A percentile compares a stretch with the other conserved stretches of the same genome.
Conservation (phyloP, 2,888 invertebrate species). For the Neoascia interrupta region DNA sequence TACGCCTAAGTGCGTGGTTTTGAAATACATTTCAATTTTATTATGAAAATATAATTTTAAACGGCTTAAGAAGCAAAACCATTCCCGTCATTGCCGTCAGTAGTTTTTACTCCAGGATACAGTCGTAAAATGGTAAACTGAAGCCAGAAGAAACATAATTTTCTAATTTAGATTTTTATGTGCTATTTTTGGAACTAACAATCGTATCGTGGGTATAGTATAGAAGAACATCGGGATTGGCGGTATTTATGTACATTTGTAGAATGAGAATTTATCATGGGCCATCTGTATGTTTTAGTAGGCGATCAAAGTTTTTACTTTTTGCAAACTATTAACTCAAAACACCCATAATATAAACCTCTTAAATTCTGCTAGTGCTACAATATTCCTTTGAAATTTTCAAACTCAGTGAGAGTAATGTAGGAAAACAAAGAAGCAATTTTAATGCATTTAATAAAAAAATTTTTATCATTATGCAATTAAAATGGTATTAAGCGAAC, state of each 20-base stretch:
- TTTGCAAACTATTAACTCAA: slow-evolving; percentile 35
- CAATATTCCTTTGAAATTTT: too few relatives aligned
- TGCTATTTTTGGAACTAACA: slow-evolving; percentile 62
- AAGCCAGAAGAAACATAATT: slow-evolving; percentile 37
- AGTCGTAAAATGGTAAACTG: slow-evolving; percentile 58
- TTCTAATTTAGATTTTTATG: slow-evolving; percentile 45
- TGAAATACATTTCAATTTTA: slow-evolving; percentile 49
- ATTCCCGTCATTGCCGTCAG: slow-evolving; percentile 22
- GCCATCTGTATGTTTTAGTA: slow-evolving; percentile 52
- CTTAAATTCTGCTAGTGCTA: too few relatives aligned
- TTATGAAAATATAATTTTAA: slow-evolving; percentile 50
- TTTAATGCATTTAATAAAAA: slow-evolving; percentile 44
- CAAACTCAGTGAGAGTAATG: not conserved
- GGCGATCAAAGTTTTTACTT: slow-evolving; percentile 18
- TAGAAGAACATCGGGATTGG: too few relatives aligned
- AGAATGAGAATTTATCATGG: slow-evolving; percentile 25
- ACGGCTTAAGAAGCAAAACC: slow-evolving; percentile 19
- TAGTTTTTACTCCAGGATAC: slow-evolving; percentile 28
- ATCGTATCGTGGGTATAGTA: too few relatives aligned
- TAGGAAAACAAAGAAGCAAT: slow-evolving; percentile 11
- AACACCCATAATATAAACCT: slow-evolving; percentile 32
- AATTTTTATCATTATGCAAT: slow-evolving; percentile 37
- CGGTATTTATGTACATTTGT: slow-evolving; percentile 3
- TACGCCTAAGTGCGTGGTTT: slow-evolving; percentile 47
- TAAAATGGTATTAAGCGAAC: slow-evolving; percentile 41